phyloP scores from a whole-genome alignment of 2,113 vertebrate species.

The Gavia stellata region DNA sequence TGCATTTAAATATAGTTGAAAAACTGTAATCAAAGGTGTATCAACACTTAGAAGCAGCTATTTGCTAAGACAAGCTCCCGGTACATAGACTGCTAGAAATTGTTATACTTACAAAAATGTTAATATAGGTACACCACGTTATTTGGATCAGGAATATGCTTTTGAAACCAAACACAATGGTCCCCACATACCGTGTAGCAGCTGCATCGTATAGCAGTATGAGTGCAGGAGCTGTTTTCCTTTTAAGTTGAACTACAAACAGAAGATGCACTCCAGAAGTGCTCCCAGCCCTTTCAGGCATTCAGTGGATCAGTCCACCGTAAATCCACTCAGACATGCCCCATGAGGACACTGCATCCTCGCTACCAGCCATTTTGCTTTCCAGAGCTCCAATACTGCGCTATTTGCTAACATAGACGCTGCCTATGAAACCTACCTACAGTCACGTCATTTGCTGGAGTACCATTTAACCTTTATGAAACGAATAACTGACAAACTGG shows the following conservation, averaged over 20 bases:
- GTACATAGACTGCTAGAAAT: neutral
- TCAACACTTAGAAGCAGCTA: neutral
- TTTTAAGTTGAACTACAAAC: neutral
- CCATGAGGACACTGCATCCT: rapidly evolving
- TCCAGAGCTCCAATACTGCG: neutral
- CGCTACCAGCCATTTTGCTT: neutral
- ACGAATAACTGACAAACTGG: neutral
- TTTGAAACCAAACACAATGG: neutral
- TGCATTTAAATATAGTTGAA: neutral
- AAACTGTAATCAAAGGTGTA: neutral
- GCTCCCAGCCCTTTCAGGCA: neutral
- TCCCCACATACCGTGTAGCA: neutral
- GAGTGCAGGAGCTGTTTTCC: neutral
- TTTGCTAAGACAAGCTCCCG: neutral
- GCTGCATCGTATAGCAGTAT: neutral
- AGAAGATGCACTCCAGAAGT: neutral
- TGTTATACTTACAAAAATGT: neutral
- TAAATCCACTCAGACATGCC: neutral
- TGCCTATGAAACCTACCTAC: neutral
- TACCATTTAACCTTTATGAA: neutral
- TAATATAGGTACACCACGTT: neutral
- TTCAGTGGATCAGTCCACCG: neutral
- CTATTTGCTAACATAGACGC: rapidly evolving
- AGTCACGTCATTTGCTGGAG: neutral
- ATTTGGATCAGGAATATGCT: neutral